Percentiles rank a stretch among this genome's conserved stretches.
These are phyloP conservation scores for Capromys pilorides DNA, from an alignment of 2,797 vertebrate species.

Conservation along the genomic window DNA sequence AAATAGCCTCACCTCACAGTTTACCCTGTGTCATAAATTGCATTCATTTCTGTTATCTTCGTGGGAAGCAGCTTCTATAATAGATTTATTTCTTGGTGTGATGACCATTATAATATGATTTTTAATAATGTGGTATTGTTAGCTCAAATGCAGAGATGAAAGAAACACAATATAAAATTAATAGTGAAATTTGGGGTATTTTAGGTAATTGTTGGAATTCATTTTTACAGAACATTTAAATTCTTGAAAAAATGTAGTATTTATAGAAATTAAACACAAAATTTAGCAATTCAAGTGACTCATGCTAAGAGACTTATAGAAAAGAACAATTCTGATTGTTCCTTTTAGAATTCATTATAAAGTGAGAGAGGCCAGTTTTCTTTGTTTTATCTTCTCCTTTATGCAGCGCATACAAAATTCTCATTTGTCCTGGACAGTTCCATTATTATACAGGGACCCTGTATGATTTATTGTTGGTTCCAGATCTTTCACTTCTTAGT, in stretches of 20 bases:
- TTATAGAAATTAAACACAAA: not conserved
- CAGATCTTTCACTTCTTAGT: not conserved
- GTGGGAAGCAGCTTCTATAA: not conserved
- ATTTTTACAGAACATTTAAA: not conserved
- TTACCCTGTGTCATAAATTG: not conserved
- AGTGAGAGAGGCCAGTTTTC: not conserved
- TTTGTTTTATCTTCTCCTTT: not conserved
- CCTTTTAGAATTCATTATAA: not conserved
- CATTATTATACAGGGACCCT: not conserved
- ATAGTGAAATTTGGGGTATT: constrained; percentile 5
- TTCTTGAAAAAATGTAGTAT: not conserved
- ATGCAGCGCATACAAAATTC: not conserved
- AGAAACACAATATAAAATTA: not conserved
- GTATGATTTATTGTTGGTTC: not conserved
- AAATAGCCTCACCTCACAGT: too few species aligned
- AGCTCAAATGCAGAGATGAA: constrained; percentile 12
- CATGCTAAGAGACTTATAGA: not conserved
- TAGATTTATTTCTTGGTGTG: not conserved
- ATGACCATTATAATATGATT: not conserved
- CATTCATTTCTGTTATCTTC: not conserved
- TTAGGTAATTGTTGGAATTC: not conserved
- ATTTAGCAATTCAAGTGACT: not conserved
- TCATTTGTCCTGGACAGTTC: not conserved
- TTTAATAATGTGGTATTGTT: not conserved
- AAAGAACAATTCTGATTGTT: not conserved